These are phyloP conservation scores for Cephalopachus bancanus DNA, from an alignment of 2,797 vertebrate genomes.

Conservation along the genomic window DNA sequence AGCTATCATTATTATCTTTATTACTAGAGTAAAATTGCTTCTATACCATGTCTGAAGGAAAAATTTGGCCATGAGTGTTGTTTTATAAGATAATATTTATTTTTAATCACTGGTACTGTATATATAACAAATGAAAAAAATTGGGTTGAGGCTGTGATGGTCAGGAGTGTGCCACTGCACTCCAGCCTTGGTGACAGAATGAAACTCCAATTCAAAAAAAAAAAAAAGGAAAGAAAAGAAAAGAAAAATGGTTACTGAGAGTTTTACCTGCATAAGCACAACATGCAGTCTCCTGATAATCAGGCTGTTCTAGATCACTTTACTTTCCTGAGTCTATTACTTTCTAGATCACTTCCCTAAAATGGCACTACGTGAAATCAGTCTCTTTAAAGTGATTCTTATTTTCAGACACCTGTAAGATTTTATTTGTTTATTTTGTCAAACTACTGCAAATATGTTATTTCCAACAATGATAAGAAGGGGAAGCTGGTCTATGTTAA, in stretches of 20 bases:
- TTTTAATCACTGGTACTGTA: not conserved
- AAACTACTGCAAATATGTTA: not conserved
- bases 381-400: not conserved
- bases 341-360: not conserved
- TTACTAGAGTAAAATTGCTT: not conserved
- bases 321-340: not conserved
- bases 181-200: no score
- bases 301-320: not conserved
- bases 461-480: not conserved
- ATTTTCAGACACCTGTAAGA: not conserved
- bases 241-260: not conserved
- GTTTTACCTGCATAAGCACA: accelerated
- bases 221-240: no score
- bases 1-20: not conserved
- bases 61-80: not conserved
- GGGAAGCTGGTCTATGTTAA: not conserved
- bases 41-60: not conserved
- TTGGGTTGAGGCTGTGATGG: no score
- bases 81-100: not conserved
- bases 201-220: no score
- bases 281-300: not conserved
- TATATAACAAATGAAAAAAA: not conserved
- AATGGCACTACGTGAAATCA: not conserved
- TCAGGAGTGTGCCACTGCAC: no score
- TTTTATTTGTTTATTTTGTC: not conserved